phyloP scores from a whole-genome alignment of 2,888 invertebrate species.

The Dugesia japonica region DNA sequence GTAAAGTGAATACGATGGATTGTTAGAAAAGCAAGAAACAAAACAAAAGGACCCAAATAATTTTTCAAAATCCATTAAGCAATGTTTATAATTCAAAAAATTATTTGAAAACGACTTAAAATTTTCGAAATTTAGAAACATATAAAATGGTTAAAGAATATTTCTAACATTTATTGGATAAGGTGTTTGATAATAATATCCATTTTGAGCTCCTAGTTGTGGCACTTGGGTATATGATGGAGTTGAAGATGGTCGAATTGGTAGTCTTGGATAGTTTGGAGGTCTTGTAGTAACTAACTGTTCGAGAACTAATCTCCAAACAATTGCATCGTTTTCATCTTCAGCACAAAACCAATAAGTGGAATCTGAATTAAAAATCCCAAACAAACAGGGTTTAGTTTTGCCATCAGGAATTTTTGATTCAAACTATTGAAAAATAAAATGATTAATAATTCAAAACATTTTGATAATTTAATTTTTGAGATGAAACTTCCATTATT shows the following conservation, averaged over 20 bases:
- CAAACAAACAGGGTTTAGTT: neutral
- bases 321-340: neutral
- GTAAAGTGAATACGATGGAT: no score
- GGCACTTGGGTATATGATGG: neutral
- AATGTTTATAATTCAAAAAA: no score
- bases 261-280: neutral
- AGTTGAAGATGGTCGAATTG: neutral
- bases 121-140: no score
- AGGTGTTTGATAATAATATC: constrained; percentile 1
- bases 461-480: no score
- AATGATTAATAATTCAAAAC: no score
- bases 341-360: neutral
- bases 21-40: no score
- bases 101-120: no score
- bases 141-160: no score
- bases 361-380: neutral
- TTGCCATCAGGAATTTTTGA: neutral
- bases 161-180: neutral
- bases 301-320: neutral
- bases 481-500: no score
- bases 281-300: neutral
- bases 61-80: no score
- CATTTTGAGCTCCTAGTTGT: neutral
- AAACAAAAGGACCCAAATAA: no score
- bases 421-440: neutral